Conservation (phyloP, 2,888 invertebrate genomes). For the Busseola fusca region DNA sequence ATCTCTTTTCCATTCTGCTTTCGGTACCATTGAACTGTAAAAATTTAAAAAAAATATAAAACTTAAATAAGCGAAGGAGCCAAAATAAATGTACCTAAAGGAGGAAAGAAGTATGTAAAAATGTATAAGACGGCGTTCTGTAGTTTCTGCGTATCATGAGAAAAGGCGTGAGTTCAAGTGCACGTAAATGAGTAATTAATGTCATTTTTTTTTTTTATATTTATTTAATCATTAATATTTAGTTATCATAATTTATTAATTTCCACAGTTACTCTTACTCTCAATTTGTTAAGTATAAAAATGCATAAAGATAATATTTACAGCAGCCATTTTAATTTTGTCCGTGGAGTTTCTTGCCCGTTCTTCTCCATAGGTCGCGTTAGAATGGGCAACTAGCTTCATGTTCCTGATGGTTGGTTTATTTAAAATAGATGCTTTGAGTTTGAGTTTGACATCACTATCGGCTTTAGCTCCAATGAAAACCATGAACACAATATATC, state of each 20-base stretch:
- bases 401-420: too few species aligned
- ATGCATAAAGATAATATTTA: background rate
- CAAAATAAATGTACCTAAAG: background rate
- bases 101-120: background rate
- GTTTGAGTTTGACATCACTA: too few species aligned
- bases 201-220: background rate
- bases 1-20: conserved; percentile 63
- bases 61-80: background rate
- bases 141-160: background rate
- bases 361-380: too few species aligned
- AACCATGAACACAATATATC: too few species aligned
- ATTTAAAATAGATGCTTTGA: too few species aligned
- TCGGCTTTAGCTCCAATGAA: too few species aligned
- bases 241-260: background rate
- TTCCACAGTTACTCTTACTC: background rate
- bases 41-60: background rate
- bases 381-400: too few species aligned
- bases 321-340: too few species aligned
- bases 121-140: background rate
- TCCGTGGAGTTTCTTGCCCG: too few species aligned
- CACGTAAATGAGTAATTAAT: background rate
- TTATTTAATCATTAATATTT: background rate
- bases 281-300: background rate
- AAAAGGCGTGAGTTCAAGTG: background rate
- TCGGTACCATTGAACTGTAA: conserved; percentile 39